phyloP scores from a whole-genome alignment of 2,888 invertebrate genomes.

The Mycalesis mineus region DNA sequence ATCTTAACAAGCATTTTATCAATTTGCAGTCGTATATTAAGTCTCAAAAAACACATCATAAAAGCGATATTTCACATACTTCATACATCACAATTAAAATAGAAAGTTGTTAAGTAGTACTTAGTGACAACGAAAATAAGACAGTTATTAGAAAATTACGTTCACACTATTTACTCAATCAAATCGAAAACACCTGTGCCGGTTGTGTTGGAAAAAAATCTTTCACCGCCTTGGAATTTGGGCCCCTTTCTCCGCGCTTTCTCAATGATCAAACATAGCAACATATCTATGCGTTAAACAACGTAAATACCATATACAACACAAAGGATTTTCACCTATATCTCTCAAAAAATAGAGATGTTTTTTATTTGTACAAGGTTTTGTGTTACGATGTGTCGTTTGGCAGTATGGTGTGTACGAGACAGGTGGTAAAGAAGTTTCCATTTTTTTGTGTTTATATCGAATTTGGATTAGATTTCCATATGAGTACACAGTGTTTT shows the following conservation, averaged over 20 bases:
- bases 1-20: no score
- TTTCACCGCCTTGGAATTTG: slow-evolving; percentile 65
- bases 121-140: not conserved
- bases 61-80: no score
- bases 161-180: slow-evolving; percentile 3
- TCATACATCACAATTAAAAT: not conserved
- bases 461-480: slow-evolving; percentile 34
- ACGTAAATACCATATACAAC: not conserved
- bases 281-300: slow-evolving; percentile 23
- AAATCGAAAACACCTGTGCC: slow-evolving; percentile 32
- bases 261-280: slow-evolving; percentile 56
- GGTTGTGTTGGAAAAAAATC: slow-evolving; percentile 42
- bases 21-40: no score
- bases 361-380: not conserved
- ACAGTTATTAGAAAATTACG: not conserved
- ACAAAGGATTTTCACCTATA: slow-evolving; percentile 7
- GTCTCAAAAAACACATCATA: no score
- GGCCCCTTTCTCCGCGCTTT: slow-evolving; percentile 70
- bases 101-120: not conserved
- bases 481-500: not conserved
- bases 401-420: slow-evolving; percentile 20
- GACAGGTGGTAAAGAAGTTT: slow-evolving; percentile 50
- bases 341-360: not conserved
- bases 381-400: not conserved
- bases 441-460: slow-evolving; percentile 46